Base-by-base conservation (phyloP, 2,113 vertebrate genomes). In the Ailuropoda melanoleuca region DNA sequence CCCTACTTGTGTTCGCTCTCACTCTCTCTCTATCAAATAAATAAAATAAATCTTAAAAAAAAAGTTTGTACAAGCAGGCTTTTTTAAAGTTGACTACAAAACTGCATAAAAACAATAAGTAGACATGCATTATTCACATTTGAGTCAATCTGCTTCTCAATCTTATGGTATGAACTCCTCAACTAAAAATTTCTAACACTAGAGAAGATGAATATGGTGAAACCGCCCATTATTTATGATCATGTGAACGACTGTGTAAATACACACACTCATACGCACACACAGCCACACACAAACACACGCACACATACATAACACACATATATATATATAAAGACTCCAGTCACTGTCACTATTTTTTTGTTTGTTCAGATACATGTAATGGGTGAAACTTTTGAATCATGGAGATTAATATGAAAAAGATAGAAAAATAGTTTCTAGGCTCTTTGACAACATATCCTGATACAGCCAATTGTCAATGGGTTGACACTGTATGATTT, bases 171-270 rank as follows among this genome's bases (percentile, higher is more conserved):
- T 46, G 23, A 75, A 75, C 3, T 74, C 31, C 3, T 80, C 37
- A 88, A 43, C 31, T 75, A 23, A 60, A 75, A 86, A 55, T 60
- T 75, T 85, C 64, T 95, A 43, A 56, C 26, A 88, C 13, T 17
- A 37, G 12, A 60, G 64, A 93, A 80, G 64, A 72, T 31, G 8
- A 53, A 60, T 0, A 15, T 55, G 19, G 1, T 70, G 0, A 13
- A 86, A 85, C 53, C 2, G 75, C 26, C 50, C 7, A 34, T 87
- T 15, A 78, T 58, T 87, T 83, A 50, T 50, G 10, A 62, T 18
- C 2, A 4, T 2, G 17, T 34, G 6, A 60, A 4, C 8, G 3
- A 14, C 12, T n/a, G 1, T 34, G 6, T 46, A n/a, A 50, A 72
- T 39, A 31, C 31, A 87, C 0, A 43, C 39, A 43, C 1, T 43